Evolutionary conservation across 2,113 vertebrate species (phyloP), one percentile per base, ranked within the genome.

Genomic region (Pygathrix nemaeus): DNA sequence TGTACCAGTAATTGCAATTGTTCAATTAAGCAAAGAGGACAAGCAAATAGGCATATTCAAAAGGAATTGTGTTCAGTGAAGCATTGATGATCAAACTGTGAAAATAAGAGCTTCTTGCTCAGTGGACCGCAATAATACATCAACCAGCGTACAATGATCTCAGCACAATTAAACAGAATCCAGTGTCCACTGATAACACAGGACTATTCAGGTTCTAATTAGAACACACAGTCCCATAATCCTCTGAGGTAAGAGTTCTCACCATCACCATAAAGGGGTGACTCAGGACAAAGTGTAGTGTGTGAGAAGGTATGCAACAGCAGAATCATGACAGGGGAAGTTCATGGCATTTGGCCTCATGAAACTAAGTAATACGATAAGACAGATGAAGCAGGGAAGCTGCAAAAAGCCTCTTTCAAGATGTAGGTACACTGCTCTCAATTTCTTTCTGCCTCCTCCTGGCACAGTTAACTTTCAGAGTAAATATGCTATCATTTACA

Each of bases 1-100:
- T 98, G 98, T 98, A 98, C 98, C 97, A 96, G 98, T 98, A 99
- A 99, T 98, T 98, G 98, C 98, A 98, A 98, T 98, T 99, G 98
- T 99, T 99, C 98, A 99, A 98, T 99, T 99, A 99, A 98, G 98
- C 98, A 98, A 98, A 98, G 97, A 98, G 99, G 98, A 98, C 98
- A 98, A 99, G 98, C 98, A 98, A 98, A 98, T 98, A 98, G 97
- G 96, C 93, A 96, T 97, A 98, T 98, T 98, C 95, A 93, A 98
- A 98, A 98, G 98, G 98, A 99, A 98, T 64, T 98, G 98, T 98
- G 99, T 98, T 98, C 98, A 98, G 97, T 96, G 98, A 98, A 98
- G 98, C 98, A 98, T 97, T 97, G 97, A 98, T 98, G 98, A 99
- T 98, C 98, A 99, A 98, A 99, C 98, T 98, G 98, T 98, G 98